Conservation (phyloP, 2,888 invertebrate species). For the Cryptocheilus praepositus region DNA sequence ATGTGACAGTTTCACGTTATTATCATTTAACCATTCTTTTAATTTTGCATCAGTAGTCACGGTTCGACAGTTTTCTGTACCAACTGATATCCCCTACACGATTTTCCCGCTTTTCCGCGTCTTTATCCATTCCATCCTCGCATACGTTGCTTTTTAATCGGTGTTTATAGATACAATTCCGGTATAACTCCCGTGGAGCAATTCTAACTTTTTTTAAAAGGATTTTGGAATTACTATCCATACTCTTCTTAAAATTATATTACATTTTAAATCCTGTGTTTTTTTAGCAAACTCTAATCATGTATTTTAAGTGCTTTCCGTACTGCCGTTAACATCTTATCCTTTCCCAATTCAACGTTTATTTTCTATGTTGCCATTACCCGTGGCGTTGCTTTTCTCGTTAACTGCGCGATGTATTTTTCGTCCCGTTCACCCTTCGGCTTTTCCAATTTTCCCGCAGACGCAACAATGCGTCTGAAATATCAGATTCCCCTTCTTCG, state of each 20-base stretch:
- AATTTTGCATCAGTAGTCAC: slow-evolving; percentile 25
- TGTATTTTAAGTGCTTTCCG: slow-evolving; percentile 27
- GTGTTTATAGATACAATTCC: slow-evolving; percentile 48
- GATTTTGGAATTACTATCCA: slow-evolving; percentile 42
- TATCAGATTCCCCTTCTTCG: slow-evolving; percentile 45
- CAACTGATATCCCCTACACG: slow-evolving; percentile 43
- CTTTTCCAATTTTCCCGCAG: slow-evolving; percentile 35
- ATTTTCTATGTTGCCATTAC: slow-evolving; percentile 31
- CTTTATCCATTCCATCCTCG: slow-evolving; percentile 47
- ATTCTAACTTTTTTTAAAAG: slow-evolving; percentile 33
- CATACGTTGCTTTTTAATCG: slow-evolving; percentile 50
- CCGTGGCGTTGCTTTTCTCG: slow-evolving; percentile 15
- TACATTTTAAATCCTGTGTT: too few relatives aligned
- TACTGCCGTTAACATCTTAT: too few relatives aligned
- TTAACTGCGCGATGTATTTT: too few relatives aligned
- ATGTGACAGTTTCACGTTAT: slow-evolving; percentile 20
- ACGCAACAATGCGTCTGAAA: slow-evolving; percentile 60
- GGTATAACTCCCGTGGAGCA: slow-evolving; percentile 62
- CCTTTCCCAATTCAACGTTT: slow-evolving; percentile 30
- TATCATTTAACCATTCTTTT: slow-evolving; percentile 5
- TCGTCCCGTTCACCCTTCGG: too few relatives aligned
- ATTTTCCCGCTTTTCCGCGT: slow-evolving; percentile 41
- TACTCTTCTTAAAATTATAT: slow-evolving; percentile 34
- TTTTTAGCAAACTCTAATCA: slow-evolving; percentile 29
- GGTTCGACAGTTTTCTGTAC: slow-evolving; percentile 34